Evolutionary conservation across 92 coral and sea anemone genomes (phyloP).

Genomic region (Meandrina meandrites): DNA sequence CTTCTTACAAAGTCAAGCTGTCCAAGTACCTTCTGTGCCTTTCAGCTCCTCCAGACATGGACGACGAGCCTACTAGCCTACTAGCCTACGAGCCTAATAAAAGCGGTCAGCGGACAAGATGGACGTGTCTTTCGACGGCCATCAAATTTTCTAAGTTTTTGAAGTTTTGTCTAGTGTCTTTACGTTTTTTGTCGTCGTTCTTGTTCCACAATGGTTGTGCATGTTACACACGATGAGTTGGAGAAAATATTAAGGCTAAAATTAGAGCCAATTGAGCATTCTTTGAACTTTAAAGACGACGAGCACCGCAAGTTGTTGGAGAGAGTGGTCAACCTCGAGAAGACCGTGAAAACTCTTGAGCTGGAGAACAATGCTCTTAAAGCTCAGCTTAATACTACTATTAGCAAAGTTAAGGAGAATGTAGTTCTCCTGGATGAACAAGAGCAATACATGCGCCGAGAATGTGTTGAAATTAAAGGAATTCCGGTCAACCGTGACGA

Average conservation of each 20-base stretch:
- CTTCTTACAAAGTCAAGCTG: no score
- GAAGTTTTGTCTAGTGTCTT: no score
- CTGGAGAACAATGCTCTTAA: neutral
- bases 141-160: no score
- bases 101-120: no score
- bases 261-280: slow-evolving; percentile 11
- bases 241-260: slow-evolving; percentile 1
- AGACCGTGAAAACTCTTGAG: neutral
- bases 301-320: neutral
- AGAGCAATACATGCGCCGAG: slow-evolving; percentile 9
- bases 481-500: slow-evolving; percentile 10
- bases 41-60: no score
- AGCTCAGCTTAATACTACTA: neutral
- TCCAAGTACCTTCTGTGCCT: no score
- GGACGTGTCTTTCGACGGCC: no score
- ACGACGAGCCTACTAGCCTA: no score
- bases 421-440: neutral
- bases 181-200: no score
- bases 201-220: no score
- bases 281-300: neutral
- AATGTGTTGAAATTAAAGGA: slow-evolving; percentile 23
- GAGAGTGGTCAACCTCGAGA: neutral
- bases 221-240: slow-evolving; percentile 11
- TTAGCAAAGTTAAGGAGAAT: neutral
- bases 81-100: no score